These are phyloP conservation scores for Manduca sexta DNA, from an alignment of 1,140 invertebrate species.

Conservation along the genomic window DNA sequence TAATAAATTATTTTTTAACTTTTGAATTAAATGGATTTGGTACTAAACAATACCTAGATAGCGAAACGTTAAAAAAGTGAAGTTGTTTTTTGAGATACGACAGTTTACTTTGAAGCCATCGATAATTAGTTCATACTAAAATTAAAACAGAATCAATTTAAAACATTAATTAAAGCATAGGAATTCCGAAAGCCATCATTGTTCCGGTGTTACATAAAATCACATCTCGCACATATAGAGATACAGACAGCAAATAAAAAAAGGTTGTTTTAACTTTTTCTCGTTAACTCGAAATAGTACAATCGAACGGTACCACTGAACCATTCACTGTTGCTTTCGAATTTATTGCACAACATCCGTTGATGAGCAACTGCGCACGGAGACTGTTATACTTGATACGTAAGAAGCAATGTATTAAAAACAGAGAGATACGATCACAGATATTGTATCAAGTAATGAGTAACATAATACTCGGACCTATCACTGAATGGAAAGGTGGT, in stretches of 20 bases:
- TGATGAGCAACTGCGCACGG: not conserved
- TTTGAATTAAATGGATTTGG: too few species aligned
- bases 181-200: slow-evolving; percentile 19
- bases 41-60: too few species aligned
- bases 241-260: slow-evolving; percentile 27
- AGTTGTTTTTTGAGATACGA: too few species aligned
- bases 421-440: not conserved
- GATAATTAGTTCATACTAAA: too few species aligned
- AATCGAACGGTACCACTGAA: slow-evolving; percentile 15
- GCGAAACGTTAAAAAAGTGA: too few species aligned
- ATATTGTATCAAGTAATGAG: not conserved
- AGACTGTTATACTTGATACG: not conserved
- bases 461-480: slow-evolving; percentile 20
- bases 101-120: too few species aligned
- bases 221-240: slow-evolving; percentile 27
- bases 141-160: too few species aligned
- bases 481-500: slow-evolving; percentile 63
- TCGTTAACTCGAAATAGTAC: slow-evolving; percentile 22
- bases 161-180: too few species aligned
- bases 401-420: slow-evolving; percentile 25
- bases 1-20: too few species aligned
- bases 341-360: slow-evolving; percentile 9
- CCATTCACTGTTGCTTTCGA: slow-evolving; percentile 10
- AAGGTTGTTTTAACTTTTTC: slow-evolving; percentile 14
- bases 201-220: slow-evolving; percentile 20